Evolutionary conservation across 2,797 vertebrate genomes (phyloP).

Genomic region (Gymnothorax reevesii): DNA sequence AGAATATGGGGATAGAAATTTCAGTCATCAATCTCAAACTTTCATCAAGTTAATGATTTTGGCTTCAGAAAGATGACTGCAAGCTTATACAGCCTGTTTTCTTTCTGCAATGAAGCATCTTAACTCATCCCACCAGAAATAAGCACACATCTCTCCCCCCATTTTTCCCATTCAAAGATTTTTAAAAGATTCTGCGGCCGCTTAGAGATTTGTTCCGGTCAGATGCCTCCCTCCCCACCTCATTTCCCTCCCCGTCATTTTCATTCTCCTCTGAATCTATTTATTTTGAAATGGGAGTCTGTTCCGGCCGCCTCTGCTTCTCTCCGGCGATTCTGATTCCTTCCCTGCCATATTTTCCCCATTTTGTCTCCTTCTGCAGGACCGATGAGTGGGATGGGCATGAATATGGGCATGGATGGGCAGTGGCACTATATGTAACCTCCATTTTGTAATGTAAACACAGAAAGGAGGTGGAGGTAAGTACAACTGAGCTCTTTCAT

Average conservation of each 20-base stretch:
- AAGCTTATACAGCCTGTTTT: conserved; percentile 55
- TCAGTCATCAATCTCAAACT: no score
- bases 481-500: conserved; percentile 79
- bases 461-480: conserved; percentile 96
- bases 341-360: conserved; percentile 74
- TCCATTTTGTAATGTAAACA: conserved; percentile 78
- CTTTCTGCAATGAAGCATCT: conserved; percentile 41
- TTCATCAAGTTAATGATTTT: no score
- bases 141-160: conserved; percentile 31
- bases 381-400: conserved; percentile 89
- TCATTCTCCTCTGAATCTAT: conserved; percentile 56
- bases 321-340: conserved; percentile 62
- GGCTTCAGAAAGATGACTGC: no score
- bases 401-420: conserved; percentile 91
- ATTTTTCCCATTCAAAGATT: not conserved
- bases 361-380: conserved; percentile 76
- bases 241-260: conserved; percentile 42
- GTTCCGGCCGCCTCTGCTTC: conserved; percentile 66
- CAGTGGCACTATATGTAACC: conserved; percentile 91
- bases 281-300: conserved; percentile 40
- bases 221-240: conserved; percentile 28
- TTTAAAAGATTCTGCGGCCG: not conserved
- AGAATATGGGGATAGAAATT: no score
- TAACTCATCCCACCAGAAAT: conserved; percentile 47
- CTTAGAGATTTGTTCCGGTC: conserved; percentile 8